These are phyloP conservation scores for Zhengitettix transpicula DNA, from an alignment of 2,888 invertebrate species.

Conservation along the genomic window DNA sequence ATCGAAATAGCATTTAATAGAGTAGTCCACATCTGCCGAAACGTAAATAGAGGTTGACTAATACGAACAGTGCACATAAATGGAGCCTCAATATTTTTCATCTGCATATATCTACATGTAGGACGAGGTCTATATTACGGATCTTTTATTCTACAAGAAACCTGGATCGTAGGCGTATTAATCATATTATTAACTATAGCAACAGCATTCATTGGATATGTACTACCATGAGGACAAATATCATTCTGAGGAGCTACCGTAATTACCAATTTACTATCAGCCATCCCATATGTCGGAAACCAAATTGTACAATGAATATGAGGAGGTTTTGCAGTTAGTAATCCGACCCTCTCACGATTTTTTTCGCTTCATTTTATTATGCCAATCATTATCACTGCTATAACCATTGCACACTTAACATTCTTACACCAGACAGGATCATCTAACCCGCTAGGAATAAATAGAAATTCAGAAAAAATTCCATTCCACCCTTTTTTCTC, in stretches of 20 bases:
- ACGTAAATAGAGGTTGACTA: conserved; percentile 52
- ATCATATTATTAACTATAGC: conserved; percentile 51
- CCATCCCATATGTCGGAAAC: conserved; percentile 44
- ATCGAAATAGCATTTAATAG: conserved; percentile 46
- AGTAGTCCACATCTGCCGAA: conserved; percentile 49
- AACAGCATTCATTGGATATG: conserved; percentile 63
- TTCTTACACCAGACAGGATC: too few species aligned
- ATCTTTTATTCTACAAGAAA: conserved; percentile 31
- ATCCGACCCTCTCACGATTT: too few species aligned
- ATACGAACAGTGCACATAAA: conserved; percentile 50
- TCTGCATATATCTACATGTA: conserved; percentile 47
- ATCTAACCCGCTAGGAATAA: too few species aligned
- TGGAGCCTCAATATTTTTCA: conserved; percentile 55
- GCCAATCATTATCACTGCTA: too few species aligned
- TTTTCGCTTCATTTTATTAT: too few species aligned
- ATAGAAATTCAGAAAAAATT: too few species aligned
- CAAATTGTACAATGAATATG: not conserved
- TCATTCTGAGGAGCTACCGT: too few species aligned
- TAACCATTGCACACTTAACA: too few species aligned
- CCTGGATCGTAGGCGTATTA: conserved; percentile 47
- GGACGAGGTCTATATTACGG: too few species aligned
- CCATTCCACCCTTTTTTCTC: too few species aligned
- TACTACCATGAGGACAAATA: conserved; percentile 54
- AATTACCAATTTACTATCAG: conserved; percentile 59
- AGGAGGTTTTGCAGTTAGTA: too few species aligned